phyloP scores from a whole-genome alignment of 2,113 vertebrate species.

The Forbesichthys papilliferus region DNA sequence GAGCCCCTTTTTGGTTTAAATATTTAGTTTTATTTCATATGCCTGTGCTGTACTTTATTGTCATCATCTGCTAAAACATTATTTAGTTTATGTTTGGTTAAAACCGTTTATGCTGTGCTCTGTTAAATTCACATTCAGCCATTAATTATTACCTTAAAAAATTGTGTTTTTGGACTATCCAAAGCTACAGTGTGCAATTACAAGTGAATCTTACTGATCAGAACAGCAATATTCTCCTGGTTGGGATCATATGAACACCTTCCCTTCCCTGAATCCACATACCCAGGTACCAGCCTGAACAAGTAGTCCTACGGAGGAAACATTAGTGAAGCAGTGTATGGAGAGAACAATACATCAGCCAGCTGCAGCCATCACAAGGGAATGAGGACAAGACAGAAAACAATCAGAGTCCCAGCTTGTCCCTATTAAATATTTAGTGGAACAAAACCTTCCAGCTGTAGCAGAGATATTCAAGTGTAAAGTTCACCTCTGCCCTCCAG shows the following conservation, averaged over 20 bases:
- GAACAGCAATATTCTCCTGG: constrained; percentile 78
- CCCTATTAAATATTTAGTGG: constrained; percentile 65
- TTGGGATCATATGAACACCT: constrained; percentile 84
- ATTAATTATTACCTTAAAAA: neutral
- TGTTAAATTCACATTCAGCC: no score
- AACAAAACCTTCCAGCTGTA: constrained; percentile 26
- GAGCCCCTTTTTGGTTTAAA: no score
- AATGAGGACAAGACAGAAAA: constrained; percentile 52
- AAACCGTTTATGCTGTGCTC: no score
- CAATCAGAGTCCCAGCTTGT: constrained; percentile 68
- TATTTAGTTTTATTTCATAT: no score
- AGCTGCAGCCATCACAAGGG: constrained; percentile 40
- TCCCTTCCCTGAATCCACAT: constrained; percentile 82
- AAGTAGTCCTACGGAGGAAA: constrained; percentile 79
- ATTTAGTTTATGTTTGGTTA: no score
- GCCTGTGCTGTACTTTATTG: no score
- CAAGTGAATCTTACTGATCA: constrained; percentile 74
- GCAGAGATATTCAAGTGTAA: neutral
- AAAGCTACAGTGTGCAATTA: neutral
- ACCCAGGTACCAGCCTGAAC: constrained; percentile 81
- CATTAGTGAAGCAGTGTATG: constrained; percentile 31
- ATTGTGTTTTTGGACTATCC: neutral
- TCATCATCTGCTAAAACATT: no score
- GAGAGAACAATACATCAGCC: constrained; percentile 43
- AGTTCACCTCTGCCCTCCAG: constrained; percentile 82